Evolutionary conservation across 1,140 invertebrate species (phyloP).

Genomic region (Agrypnia vestita): DNA sequence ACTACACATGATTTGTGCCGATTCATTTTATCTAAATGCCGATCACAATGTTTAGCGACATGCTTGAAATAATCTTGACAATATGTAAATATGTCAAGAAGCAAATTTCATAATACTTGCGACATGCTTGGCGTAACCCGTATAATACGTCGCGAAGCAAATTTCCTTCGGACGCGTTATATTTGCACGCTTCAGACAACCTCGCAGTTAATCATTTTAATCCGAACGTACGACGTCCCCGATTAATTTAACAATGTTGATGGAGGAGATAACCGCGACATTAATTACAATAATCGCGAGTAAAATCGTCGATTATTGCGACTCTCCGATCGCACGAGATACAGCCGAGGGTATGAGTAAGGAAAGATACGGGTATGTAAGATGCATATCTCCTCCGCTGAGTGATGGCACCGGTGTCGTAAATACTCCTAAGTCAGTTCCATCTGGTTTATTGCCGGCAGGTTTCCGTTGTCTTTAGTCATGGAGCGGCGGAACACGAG

Average conservation of each 20-base stretch:
- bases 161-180: not conserved
- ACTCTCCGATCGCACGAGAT: conserved; percentile 16
- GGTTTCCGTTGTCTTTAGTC: conserved; percentile 5
- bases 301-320: not conserved
- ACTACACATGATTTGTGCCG: too few species aligned
- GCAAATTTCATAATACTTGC: too few species aligned
- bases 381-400: conserved; percentile 44
- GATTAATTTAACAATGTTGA: conserved; percentile 24
- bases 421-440: conserved; percentile 30
- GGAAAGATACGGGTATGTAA: not conserved
- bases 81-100: too few species aligned
- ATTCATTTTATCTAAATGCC: too few species aligned
- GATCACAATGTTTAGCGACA: too few species aligned
- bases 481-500: not conserved
- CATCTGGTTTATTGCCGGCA: conserved; percentile 16
- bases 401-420: conserved; percentile 35
- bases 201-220: not conserved
- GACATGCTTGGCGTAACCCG: too few species aligned
- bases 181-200: not conserved
- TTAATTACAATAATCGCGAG: conserved; percentile 23
- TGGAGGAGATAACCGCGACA: conserved; percentile 14
- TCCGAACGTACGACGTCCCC: not conserved
- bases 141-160: not conserved
- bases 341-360: conserved; percentile 19
- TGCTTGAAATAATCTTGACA: too few species aligned